phyloP scores from a whole-genome alignment of 2,113 vertebrate genomes.

The Ammospiza caudacuta region DNA sequence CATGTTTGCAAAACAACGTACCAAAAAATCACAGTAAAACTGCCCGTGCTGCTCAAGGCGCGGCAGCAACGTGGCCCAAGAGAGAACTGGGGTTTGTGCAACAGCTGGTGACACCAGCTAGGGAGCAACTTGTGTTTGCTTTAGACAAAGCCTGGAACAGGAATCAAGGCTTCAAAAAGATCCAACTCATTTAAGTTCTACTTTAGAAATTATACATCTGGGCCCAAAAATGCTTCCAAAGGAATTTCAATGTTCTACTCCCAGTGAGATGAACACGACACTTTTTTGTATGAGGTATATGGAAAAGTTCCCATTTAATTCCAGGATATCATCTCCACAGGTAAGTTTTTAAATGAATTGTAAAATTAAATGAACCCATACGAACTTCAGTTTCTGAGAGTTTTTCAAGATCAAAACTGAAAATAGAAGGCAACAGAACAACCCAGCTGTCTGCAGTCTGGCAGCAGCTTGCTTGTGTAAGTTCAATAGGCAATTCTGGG shows the following conservation, averaged over 20 bases:
- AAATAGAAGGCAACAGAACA: not conserved
- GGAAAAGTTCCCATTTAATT: not conserved
- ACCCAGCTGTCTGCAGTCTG: not conserved
- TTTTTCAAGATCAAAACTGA: not conserved
- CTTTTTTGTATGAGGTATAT: not conserved
- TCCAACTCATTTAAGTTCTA: not conserved
- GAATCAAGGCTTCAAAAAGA: not conserved
- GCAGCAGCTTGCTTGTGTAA: not conserved
- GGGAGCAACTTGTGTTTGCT: not conserved
- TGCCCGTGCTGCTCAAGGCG: not conserved
- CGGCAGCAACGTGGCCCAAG: not conserved
- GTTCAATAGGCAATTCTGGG: constrained; percentile 1
- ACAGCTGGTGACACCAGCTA: not conserved
- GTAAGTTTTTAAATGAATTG: not conserved
- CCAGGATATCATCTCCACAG: not conserved
- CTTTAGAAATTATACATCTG: not conserved
- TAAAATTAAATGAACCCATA: not conserved
- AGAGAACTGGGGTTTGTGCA: not conserved
- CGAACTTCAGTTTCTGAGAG: not conserved
- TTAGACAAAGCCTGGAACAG: not conserved
- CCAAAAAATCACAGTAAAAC: not conserved
- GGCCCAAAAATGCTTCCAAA: not conserved
- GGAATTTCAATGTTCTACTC: not conserved
- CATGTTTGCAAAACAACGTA: not conserved
- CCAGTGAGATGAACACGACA: accelerated